Evolutionary conservation across 2,113 vertebrate species (phyloP).

Genomic region (Sceloporus undulatus): DNA sequence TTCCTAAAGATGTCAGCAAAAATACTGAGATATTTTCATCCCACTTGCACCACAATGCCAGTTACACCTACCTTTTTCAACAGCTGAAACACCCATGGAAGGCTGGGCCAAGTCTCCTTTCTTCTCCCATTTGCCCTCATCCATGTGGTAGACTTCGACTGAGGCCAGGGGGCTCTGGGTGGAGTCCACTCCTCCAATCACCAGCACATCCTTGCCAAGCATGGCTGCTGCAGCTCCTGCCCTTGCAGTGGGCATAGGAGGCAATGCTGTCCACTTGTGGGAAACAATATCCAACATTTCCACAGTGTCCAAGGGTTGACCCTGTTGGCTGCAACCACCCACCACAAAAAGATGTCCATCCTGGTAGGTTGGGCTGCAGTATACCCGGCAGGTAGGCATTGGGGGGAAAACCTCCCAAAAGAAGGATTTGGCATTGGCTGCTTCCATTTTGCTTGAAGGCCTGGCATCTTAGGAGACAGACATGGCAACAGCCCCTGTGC

Average conservation of each 20-base stretch:
- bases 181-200: slow-evolving; percentile 93
- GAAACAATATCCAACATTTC: slow-evolving; percentile 89
- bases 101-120: slow-evolving; percentile 89
- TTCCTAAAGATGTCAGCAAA: not conserved
- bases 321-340: slow-evolving; percentile 91
- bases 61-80: slow-evolving; percentile 90
- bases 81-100: slow-evolving; percentile 92
- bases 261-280: slow-evolving; percentile 88
- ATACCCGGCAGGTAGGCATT: slow-evolving; percentile 92
- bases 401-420: slow-evolving; percentile 91
- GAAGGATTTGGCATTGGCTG: slow-evolving; percentile 84
- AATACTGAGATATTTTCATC: not conserved
- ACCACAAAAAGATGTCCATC: slow-evolving; percentile 90
- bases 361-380: slow-evolving; percentile 88
- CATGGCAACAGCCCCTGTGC: slow-evolving; percentile 44
- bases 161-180: slow-evolving; percentile 92
- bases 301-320: slow-evolving; percentile 85
- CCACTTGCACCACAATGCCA: no score
- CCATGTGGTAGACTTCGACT: slow-evolving; percentile 90
- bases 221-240: slow-evolving; percentile 88
- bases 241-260: slow-evolving; percentile 86
- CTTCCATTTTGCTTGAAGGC: slow-evolving; percentile 86
- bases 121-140: slow-evolving; percentile 95
- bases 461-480: slow-evolving; percentile 67
- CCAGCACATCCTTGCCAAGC: slow-evolving; percentile 88